These are phyloP conservation scores for Lepus europaeus DNA, from an alignment of 2,113 vertebrate genomes.

Conservation along the genomic window DNA sequence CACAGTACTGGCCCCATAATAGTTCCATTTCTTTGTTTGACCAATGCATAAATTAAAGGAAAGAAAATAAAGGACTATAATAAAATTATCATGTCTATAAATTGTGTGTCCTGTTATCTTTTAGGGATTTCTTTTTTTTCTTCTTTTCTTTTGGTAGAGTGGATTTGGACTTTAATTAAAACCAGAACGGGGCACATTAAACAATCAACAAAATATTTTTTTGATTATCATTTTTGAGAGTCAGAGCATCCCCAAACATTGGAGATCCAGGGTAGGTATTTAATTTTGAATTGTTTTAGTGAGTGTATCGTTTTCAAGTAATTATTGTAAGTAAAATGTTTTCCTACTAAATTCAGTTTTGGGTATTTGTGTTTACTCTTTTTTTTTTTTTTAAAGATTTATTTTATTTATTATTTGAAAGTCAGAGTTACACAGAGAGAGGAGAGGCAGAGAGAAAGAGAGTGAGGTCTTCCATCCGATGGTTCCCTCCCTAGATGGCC, in stretches of 20 bases:
- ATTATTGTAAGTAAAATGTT: not conserved
- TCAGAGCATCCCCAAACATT: too few species aligned
- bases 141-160: not conserved
- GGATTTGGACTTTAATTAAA: too few species aligned
- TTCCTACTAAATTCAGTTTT: not conserved
- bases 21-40: not conserved
- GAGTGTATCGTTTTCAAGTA: not conserved
- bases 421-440: too few species aligned
- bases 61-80: not conserved
- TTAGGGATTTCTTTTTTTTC: not conserved
- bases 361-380: slow-evolving; percentile 1
- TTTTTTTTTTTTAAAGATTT: not conserved
- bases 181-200: too few species aligned
- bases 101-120: not conserved
- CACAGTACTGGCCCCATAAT: too few species aligned
- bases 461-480: too few species aligned
- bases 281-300: not conserved
- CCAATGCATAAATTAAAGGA: not conserved
- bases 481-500: too few species aligned
- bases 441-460: too few species aligned
- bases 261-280: too few species aligned
- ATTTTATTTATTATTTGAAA: too few species aligned
- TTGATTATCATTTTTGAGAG: too few species aligned
- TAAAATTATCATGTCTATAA: not conserved
- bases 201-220: too few species aligned